Evolutionary conservation across 2,888 invertebrate species (phyloP).

Genomic region (Balanococcus diminutus): DNA sequence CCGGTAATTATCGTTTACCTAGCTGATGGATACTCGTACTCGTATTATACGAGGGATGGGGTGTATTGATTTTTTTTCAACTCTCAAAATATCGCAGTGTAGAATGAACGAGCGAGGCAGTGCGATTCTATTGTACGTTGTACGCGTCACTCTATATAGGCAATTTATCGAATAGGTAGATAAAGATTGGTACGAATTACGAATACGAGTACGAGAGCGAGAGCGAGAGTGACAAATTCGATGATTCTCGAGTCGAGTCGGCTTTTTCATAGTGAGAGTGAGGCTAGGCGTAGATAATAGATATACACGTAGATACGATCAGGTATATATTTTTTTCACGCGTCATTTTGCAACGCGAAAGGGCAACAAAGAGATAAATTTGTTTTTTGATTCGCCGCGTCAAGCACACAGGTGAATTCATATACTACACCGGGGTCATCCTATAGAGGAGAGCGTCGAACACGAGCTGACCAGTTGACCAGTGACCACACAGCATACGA

Average conservation of each 20-base stretch:
- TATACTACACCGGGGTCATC: too few relatives aligned
- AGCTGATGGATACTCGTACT: background rate
- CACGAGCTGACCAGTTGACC: too few relatives aligned
- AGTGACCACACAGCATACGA: too few relatives aligned
- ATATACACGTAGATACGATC: background rate
- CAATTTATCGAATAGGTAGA: background rate
- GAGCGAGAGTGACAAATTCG: background rate
- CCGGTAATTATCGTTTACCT: conserved; percentile 14
- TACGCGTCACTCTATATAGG: background rate
- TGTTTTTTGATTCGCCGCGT: background rate
- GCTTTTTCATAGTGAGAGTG: too few relatives aligned
- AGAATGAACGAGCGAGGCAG: background rate
- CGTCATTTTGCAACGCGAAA: background rate
- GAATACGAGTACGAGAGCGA: too few relatives aligned
- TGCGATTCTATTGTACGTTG: background rate
- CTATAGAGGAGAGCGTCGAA: too few relatives aligned
- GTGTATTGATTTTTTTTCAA: background rate
- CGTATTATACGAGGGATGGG: too few relatives aligned
- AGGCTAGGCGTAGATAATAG: too few relatives aligned
- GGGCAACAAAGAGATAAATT: background rate
- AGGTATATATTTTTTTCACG: background rate
- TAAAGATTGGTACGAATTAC: too few relatives aligned
- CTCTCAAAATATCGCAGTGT: background rate
- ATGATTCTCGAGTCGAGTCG: background rate
- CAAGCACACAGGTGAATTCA: background rate